Base-by-base conservation (phyloP, 1,140 invertebrate genomes). In the Drosophila melanica region DNA sequence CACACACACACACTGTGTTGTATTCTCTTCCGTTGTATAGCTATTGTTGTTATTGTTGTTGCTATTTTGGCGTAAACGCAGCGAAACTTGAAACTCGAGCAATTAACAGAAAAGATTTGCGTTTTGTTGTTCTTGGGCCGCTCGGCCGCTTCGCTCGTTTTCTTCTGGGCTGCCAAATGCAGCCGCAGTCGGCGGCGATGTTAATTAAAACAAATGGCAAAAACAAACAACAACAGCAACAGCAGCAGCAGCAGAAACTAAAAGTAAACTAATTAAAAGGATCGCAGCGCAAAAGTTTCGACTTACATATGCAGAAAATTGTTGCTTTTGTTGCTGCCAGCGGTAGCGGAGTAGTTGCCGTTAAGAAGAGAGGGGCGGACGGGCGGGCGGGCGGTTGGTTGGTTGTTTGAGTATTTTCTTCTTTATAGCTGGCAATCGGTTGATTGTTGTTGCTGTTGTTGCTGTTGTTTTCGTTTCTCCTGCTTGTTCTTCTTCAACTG, bases 301-400 rank as follows among this genome's bases (percentile, higher is more conserved):
- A 85, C 81, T 85, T 85, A 85, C 81, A 85, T 85, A 85, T 85
- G 77, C 81, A 77, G 77, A 86, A 77, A 77, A 57, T 76, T 66
- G 57, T 76, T 57, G 73, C 62, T 71, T 71, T 71, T 73, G 27
- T 75, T 50, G 50, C 39, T 58, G 60, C 45, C 8, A 35, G 51
- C 44, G 27, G 45, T 2, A 23, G 35, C 20, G 53, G 23, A 39
- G 39, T 53, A 9, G 41, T 35, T 18, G 41, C 16, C 12, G 23
- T 27, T 5, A 27, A 27, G 6, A 27, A 27, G 27, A 27, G 27
- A 5, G n/a, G 9, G 50, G 53, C 8, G 60, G 27, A 12, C 11
- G 16, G 42, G 37, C 23, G 14, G 33, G 37, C 23, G 14, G 33
- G 33, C 33, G 1, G 30, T 8, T 2, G 18, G 18, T 18, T 18